These are phyloP conservation scores for Heteractis magnifica DNA, from an alignment of 92 coral and sea anemone genomes.

Conservation along the genomic window DNA sequence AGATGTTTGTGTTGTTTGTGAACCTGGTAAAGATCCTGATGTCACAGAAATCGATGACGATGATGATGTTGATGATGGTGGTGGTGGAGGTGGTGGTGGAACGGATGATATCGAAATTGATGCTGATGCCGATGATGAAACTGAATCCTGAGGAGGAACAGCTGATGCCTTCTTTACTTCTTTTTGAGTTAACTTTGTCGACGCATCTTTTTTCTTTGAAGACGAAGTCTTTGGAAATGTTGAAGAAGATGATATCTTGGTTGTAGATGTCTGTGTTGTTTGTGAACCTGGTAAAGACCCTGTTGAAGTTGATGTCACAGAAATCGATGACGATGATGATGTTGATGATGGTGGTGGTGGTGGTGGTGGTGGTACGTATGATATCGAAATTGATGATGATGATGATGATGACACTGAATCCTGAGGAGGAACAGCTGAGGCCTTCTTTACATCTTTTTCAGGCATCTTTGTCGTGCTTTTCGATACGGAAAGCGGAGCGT, in stretches of 20 bases:
- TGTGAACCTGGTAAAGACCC: no score
- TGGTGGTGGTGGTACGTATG: not conserved
- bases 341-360: constrained; percentile 17
- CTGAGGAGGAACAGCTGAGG: constrained; percentile 15
- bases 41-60: not conserved
- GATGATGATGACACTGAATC: not conserved
- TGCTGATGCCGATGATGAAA: constrained; percentile 7
- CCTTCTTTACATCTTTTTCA: not conserved
- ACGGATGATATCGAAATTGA: not conserved
- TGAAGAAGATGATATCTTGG: no score
- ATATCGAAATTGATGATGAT: not conserved
- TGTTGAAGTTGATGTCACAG: no score
- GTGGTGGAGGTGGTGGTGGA: not conserved
- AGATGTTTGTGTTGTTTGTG: constrained; percentile 11
- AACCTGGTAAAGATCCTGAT: constrained; percentile 1
- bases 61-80: constrained; percentile 23
- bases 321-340: not conserved
- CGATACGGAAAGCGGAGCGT: not conserved
- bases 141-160: no score
- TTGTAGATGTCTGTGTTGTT: not conserved
- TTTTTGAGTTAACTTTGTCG: no score
- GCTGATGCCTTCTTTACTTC: no score
- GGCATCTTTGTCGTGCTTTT: not conserved
- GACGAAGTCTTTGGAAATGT: no score
- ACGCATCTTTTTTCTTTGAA: no score